phyloP scores from a whole-genome alignment of 2,113 vertebrate species.

The Paraplagusia blochii region DNA sequence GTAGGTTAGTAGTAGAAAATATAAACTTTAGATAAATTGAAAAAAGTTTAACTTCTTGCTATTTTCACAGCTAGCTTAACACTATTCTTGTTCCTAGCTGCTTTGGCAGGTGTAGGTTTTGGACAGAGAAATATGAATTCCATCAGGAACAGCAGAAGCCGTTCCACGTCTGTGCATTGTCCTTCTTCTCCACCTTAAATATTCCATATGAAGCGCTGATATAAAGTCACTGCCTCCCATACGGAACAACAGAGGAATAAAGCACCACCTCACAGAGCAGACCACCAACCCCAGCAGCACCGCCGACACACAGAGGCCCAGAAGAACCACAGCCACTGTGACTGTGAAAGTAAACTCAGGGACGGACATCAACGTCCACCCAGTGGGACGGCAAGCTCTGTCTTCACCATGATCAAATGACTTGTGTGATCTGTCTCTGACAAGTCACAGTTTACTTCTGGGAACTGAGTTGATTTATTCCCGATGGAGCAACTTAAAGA shows the following conservation, averaged over 20 bases:
- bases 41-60: too few relatives aligned
- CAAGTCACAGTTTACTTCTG: conserved; percentile 25
- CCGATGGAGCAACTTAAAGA: conserved; percentile 21
- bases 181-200: background rate
- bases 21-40: too few relatives aligned
- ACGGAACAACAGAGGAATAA: background rate
- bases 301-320: conserved; percentile 17
- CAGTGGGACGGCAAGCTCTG: conserved; percentile 41
- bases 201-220: background rate
- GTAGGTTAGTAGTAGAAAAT: too few relatives aligned
- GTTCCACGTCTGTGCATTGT: background rate
- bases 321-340: background rate
- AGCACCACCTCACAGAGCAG: too few relatives aligned
- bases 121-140: too few relatives aligned
- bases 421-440: conserved; percentile 40
- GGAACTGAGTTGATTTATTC: conserved; percentile 29
- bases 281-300: too few relatives aligned
- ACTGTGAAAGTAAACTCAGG: conserved; percentile 17
- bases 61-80: too few relatives aligned
- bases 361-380: conserved; percentile 15
- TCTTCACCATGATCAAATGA: conserved; percentile 44
- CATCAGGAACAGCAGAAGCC: too few relatives aligned
- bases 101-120: too few relatives aligned
- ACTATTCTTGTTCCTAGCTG: too few relatives aligned
- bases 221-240: background rate